Evolutionary conservation across 2,113 vertebrate species (phyloP).

Genomic region (Clarias gariepinus): DNA sequence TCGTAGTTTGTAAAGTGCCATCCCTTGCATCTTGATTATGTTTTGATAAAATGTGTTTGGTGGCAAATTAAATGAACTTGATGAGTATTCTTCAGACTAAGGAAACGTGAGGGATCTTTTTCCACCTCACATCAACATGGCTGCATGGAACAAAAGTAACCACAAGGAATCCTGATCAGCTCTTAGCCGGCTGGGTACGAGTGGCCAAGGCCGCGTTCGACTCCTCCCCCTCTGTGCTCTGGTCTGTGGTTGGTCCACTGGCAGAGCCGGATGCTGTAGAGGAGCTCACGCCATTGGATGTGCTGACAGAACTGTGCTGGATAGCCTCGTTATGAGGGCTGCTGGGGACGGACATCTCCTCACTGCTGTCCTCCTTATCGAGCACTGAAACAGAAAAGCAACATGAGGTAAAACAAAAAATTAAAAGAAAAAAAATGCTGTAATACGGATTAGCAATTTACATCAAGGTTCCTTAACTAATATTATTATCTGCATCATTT

Average conservation of each 20-base stretch:
- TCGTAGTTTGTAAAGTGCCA: constrained; percentile 77
- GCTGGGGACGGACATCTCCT: constrained; percentile 90
- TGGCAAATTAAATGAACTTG: constrained; percentile 69
- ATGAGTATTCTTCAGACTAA: constrained; percentile 73
- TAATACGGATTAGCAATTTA: background rate
- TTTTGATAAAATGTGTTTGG: constrained; percentile 71
- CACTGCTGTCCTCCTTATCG: constrained; percentile 93
- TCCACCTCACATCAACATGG: constrained; percentile 72
- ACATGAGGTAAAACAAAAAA: constrained; percentile 15
- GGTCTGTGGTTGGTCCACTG: constrained; percentile 81
- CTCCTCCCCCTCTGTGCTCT: constrained; percentile 86
- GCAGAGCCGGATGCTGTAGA: constrained; percentile 80
- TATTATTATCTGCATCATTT: background rate
- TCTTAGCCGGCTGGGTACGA: constrained; percentile 86
- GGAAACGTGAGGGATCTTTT: constrained; percentile 64
- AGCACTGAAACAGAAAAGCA: constrained; percentile 46
- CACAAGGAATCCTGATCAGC: constrained; percentile 78
- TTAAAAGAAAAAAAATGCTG: background rate
- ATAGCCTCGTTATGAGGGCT: constrained; percentile 94
- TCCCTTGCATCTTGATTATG: constrained; percentile 70
- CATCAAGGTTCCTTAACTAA: background rate
- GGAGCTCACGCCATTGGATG: constrained; percentile 93
- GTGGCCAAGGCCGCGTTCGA: constrained; percentile 75
- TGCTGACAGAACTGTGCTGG: constrained; percentile 97
- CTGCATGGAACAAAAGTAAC: constrained; percentile 70